Conservation (phyloP, 2,113 vertebrate genomes). For the Datnioides undecimradiatus region DNA sequence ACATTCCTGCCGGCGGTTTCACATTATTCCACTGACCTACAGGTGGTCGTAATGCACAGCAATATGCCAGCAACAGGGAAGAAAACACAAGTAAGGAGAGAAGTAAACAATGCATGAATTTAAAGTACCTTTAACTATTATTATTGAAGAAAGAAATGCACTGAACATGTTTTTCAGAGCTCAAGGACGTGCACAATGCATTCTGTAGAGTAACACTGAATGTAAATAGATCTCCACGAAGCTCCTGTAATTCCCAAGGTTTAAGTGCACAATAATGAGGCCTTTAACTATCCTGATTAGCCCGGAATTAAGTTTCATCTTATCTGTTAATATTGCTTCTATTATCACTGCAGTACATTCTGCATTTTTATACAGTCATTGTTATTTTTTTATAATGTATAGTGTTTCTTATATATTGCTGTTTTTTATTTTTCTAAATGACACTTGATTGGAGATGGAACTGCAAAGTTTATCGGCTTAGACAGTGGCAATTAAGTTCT, state of each 20-base stretch:
- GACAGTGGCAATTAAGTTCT: neutral
- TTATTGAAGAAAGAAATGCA: too few species aligned
- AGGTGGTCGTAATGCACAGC: too few species aligned
- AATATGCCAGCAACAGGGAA: too few species aligned
- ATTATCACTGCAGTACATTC: neutral
- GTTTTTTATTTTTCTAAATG: neutral
- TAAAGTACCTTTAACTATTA: too few species aligned
- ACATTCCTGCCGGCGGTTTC: neutral
- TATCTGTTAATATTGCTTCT: too few species aligned
- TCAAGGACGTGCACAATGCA: neutral
- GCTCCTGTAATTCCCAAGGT: too few species aligned
- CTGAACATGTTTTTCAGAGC: neutral
- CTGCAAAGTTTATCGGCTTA: too few species aligned
- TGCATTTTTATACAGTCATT: neutral
- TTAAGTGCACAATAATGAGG: neutral
- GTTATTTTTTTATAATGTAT: neutral
- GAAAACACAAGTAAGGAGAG: too few species aligned
- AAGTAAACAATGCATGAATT: too few species aligned
- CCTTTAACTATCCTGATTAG: neutral
- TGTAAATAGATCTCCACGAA: neutral
- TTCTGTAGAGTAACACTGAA: neutral
- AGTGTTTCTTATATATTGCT: neutral
- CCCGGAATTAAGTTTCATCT: neutral
- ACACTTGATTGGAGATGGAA: too few species aligned
- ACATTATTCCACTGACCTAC: too few species aligned